Evolutionary conservation across 2,888 invertebrate genomes (phyloP), one percentile per base, ranked within the genome.

Genomic region (Polyploca ridens): DNA sequence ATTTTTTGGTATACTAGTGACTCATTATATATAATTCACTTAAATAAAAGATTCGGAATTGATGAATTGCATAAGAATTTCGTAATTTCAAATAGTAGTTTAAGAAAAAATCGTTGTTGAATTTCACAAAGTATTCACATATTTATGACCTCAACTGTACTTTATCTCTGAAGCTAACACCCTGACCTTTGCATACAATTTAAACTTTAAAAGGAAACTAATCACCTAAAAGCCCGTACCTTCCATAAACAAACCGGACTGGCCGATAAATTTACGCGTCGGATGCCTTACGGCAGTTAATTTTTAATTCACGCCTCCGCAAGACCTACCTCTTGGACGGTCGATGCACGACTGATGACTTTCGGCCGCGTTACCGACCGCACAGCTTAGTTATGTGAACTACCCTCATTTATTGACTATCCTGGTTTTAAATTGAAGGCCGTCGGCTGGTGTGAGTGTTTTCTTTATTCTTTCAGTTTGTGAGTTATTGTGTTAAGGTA

Each of bases 401-500:
- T 93, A 93, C 93, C 93, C 87, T 91, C 92, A 93, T 93, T 93
- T 90, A 86, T 93, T 85, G 79, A 71, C 74, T 77, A 54, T 54
- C 54, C 19, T 76, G 74, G 76, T 90, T 92, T 90, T 89, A 91
- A 91, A 93, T 90, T 86, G 85, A 84, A 86, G 84, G 84, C 76
- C 64, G 54, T 19, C 8, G 54, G 54, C 11, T 14, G 16, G 54
- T 54, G 71, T 74, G 67, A 74, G 75, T 77, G 77, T 79, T 82
- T 79, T 77, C 78, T 82, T 82, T 72, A 75, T 77, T 77, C 66
- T 74, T 74, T 74, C 61, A 27, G 13, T 10, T 16, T 41, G 61
- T 27, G 14, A 54, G 60, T 60, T 57, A 61, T 38, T 14, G 61
- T 49, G 57, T 58, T 44, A 58, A 27, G 41, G 16, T 33, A 27